Evolutionary conservation across 2,888 invertebrate species (phyloP).

Genomic region (Platycheirus albimanus): DNA sequence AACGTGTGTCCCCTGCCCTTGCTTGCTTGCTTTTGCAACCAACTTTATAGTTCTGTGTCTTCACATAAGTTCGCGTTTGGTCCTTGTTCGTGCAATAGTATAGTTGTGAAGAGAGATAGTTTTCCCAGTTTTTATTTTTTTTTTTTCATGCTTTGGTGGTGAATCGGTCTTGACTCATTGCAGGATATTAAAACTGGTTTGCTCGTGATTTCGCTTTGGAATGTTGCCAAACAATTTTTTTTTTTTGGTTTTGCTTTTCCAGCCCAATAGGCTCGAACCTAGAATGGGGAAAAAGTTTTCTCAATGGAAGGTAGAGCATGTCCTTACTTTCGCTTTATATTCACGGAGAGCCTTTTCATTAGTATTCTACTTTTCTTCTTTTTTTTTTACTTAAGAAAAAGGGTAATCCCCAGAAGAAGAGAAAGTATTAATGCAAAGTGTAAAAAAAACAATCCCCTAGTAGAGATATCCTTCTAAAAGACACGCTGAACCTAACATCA

Average conservation of each 20-base stretch:
- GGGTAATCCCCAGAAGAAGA: constrained; percentile 15
- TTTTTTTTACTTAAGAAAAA: neutral
- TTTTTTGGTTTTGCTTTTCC: constrained; percentile 14
- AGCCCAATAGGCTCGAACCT: constrained; percentile 15
- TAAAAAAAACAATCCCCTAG: constrained; percentile 38
- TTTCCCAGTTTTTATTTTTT: too few relatives aligned
- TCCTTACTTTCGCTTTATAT: constrained; percentile 45
- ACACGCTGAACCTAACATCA: constrained; percentile 19
- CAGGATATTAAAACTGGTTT: constrained; percentile 68
- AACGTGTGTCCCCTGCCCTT: constrained; percentile 54
- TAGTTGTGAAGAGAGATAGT: constrained; percentile 13
- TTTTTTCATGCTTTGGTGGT: constrained; percentile 18
- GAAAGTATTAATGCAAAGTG: constrained; percentile 56
- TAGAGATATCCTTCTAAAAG: constrained; percentile 15
- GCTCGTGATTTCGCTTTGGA: constrained; percentile 67
- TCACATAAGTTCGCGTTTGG: constrained; percentile 14
- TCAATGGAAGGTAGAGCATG: constrained; percentile 24
- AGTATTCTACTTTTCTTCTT: neutral
- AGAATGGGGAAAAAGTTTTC: constrained; percentile 28
- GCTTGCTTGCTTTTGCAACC: constrained; percentile 22
- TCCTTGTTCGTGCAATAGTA: constrained; percentile 7
- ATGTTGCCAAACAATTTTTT: constrained; percentile 55
- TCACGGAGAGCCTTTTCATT: neutral
- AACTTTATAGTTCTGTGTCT: constrained; percentile 33
- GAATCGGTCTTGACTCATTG: constrained; percentile 69